Percentiles rank a stretch among this genome's conserved stretches.
These are phyloP conservation scores for Clupea harengus DNA, from an alignment of 2,113 vertebrate genomes.

Conservation along the genomic window DNA sequence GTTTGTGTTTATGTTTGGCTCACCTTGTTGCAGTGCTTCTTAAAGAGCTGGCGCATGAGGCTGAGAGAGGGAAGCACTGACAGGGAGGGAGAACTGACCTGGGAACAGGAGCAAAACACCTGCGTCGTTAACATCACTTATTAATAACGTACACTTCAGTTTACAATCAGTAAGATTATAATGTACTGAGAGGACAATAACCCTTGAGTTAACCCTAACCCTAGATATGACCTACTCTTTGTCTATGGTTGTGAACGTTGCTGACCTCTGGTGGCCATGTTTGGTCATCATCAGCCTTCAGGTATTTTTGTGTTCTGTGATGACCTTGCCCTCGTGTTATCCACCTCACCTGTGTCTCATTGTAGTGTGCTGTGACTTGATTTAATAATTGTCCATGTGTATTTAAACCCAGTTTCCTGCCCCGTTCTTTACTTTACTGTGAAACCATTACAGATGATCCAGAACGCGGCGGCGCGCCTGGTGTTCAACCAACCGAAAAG, in stretches of 20 bases:
- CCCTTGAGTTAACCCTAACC: not conserved
- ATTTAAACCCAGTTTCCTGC: no score
- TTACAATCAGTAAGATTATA: not conserved
- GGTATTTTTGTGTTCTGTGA: no score
- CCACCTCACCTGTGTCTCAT: no score
- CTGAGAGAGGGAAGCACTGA: constrained; percentile 56
- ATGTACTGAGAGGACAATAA: not conserved
- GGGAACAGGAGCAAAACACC: constrained; percentile 20
- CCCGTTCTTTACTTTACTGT: no score
- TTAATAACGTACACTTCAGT: not conserved
- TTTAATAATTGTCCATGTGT: no score
- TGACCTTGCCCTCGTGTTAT: no score
- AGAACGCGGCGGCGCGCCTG: no score
- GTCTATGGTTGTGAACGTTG: not conserved
- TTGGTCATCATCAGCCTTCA: no score
- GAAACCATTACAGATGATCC: no score
- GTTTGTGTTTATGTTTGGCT: constrained; percentile 6
- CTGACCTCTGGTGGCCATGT: no score
- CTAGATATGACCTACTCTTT: not conserved
- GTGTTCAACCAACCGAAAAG: no score
- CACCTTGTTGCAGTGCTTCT: constrained; percentile 66
- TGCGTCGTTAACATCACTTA: not conserved
- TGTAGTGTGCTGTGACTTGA: no score
- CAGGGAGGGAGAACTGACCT: constrained; percentile 50
- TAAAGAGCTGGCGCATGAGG: constrained; percentile 50